phyloP scores from a whole-genome alignment of 2,113 vertebrate genomes.

The Dasypus novemcinctus region DNA sequence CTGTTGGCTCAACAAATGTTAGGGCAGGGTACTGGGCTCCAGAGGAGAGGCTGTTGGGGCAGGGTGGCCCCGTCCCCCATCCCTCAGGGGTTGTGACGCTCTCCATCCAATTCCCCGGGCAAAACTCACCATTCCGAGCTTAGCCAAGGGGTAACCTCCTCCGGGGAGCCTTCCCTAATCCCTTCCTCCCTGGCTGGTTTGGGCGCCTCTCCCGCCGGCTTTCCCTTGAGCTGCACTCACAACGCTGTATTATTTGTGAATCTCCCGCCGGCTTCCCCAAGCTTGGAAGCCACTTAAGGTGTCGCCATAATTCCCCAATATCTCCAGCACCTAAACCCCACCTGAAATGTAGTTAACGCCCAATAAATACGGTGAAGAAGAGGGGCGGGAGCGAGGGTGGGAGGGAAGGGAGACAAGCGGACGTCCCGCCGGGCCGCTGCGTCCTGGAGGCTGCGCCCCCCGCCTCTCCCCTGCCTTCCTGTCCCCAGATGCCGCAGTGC shows the following conservation, averaged over 20 bases:
- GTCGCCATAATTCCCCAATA: fast-evolving
- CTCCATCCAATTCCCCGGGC: background rate
- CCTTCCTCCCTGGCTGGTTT: fast-evolving
- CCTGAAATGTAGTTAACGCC: background rate
- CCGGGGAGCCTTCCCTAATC: background rate
- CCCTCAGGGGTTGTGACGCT: background rate
- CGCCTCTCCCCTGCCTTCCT: background rate
- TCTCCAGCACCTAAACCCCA: background rate
- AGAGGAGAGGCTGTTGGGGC: background rate
- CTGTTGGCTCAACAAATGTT: background rate
- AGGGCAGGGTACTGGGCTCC: background rate
- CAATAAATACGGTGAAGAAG: background rate
- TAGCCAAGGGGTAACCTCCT: background rate
- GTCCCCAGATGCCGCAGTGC: background rate
- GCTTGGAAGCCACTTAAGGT: background rate
- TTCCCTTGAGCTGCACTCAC: background rate
- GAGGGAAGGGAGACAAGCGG: background rate
- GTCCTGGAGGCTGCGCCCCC: background rate
- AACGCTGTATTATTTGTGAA: background rate
- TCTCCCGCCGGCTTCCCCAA: background rate
- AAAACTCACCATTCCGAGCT: background rate
- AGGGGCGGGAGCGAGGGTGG: fast-evolving
- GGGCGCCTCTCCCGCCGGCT: background rate
- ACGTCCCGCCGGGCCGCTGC: background rate
- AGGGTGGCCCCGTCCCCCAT: background rate